A percentile compares a stretch with the other conserved stretches of the same genome.
Evolutionary conservation across 1,140 invertebrate species (phyloP).

Genomic region (Cardiocondyla obscurior): DNA sequence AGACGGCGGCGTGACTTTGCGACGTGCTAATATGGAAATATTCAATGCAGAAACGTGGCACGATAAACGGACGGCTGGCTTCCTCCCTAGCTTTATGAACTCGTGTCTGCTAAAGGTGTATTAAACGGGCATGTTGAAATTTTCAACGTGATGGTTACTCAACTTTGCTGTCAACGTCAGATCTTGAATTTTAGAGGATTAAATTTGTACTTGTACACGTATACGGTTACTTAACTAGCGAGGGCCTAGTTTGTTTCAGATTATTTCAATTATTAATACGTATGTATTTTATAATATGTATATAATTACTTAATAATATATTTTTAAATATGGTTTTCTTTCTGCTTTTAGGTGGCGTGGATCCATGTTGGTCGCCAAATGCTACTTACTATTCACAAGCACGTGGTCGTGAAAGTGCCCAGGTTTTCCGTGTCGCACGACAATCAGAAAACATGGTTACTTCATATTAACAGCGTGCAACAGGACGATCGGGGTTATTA

Average conservation of each 20-base stretch:
- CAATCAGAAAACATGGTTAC: slow-evolving; percentile 95
- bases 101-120: neutral
- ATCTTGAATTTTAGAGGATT: slow-evolving; percentile 28
- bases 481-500: slow-evolving; percentile 95
- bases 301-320: neutral
- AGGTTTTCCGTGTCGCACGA: slow-evolving; percentile 95
- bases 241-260: neutral
- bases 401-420: slow-evolving; percentile 94
- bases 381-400: slow-evolving; percentile 95
- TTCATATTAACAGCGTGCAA: slow-evolving; percentile 94
- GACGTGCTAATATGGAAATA: slow-evolving; percentile 46
- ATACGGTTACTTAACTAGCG: neutral
- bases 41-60: slow-evolving; percentile 19
- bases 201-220: neutral
- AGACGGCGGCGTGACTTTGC: slow-evolving; percentile 2
- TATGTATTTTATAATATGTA: neutral
- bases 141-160: slow-evolving; percentile 26
- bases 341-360: slow-evolving; percentile 92
- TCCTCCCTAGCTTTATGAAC: slow-evolving; percentile 21
- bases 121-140: slow-evolving; percentile 31
- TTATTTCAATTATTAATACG: neutral
- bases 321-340: neutral
- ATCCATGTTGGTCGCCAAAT: slow-evolving; percentile 97
- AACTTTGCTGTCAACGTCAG: slow-evolving; percentile 23
- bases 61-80: slow-evolving; percentile 41